Evolutionary conservation across 2,113 vertebrate species (phyloP), one percentile per base, ranked within the genome.

Genomic region (Phalacrocorax carbo): DNA sequence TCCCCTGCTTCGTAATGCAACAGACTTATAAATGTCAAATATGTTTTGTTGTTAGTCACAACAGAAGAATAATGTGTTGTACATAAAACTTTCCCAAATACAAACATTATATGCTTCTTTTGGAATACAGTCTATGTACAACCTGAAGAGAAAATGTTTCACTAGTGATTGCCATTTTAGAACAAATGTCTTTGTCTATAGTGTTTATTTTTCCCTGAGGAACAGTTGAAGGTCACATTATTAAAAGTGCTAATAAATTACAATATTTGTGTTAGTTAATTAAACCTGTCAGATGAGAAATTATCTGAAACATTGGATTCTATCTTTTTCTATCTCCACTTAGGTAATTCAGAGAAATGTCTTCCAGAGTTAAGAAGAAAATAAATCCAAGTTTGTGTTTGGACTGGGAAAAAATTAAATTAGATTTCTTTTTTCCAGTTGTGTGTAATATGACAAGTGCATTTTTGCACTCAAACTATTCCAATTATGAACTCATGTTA

Each of bases 211-310:
- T 94, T 78, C 79, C 90, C 80, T 34, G 23, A 95, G 72, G 92
- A 97, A 61, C 40, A 76, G 62, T 20, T 94, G 73, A 97, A 97
- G 93, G 75, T 96, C 66, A 90, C 51, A 69, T 92, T 97, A 93
- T 95, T 97, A 94, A 96, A 97, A 96, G 48, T 77, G 75, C 52
- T 96, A 94, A 91, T 93, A 94, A 90, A 94, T 94, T 79, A 57
- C 36, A 92, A 86, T 96, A 94, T 97, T 97, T 97, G 46, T 96
- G 51, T 91, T 95, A 89, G 75, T 77, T 97, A 97, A 97, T 97
- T 98, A 97, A 97, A 96, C 40, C 42, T 97, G 71, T 96, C 86
- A 96, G 65, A 88, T 95, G 86, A 97, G 94, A 91, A 94, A 90
- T 42, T 70, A 61, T 72, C 38, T 95, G 58, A 85, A 71, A 70